Evolutionary conservation across 2,113 vertebrate genomes (phyloP), one percentile per base, ranked within the genome.

Genomic region (Candoia aspera): DNA sequence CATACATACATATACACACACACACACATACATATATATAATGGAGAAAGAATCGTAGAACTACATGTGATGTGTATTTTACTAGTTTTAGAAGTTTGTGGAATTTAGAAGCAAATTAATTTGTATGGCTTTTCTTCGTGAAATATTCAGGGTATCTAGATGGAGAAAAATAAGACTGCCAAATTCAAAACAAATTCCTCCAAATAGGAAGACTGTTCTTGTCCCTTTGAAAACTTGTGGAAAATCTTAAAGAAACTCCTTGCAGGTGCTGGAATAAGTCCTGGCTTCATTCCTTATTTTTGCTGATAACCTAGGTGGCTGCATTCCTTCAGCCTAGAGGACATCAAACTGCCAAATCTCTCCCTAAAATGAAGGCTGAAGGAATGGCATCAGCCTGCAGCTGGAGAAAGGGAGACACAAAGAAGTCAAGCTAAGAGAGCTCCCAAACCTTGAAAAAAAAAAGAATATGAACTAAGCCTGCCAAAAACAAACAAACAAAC

Each of bases 281-380:
- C 4, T 88, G 68, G 85, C 91, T 57, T 60, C 21, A 12, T 23
- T 84, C 23, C 87, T 89, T 79, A 19, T 84, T 89, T 85, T 29
- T 17, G n/a, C 73, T 26, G 87, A 92, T 92, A 89, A 92, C 73
- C 29, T 46, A 79, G 73, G 19, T 23, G 21, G 29, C 79, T 92
- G 49, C 79, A 89, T 92, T 89, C 79, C 53, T 89, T 89, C 87
- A 64, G 73, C 87, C n/a, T 54, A 58, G 79, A 92, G 91, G 91
- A 85, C 87, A 92, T 89, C 87, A 68, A 84, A 68, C 79, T 55
- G 79, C 79, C 59, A 60, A 55, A 89, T 92, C 87, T 92, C 29
- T 64, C 26, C 79, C 23, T 29, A 42, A 89, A 89, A 62, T 60
- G 87, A 92, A 92, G 91, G 91, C 79, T 85, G 87, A 64, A 79